Evolutionary conservation across 2,113 vertebrate genomes (phyloP).

Genomic region (Ciconia boyciana): DNA sequence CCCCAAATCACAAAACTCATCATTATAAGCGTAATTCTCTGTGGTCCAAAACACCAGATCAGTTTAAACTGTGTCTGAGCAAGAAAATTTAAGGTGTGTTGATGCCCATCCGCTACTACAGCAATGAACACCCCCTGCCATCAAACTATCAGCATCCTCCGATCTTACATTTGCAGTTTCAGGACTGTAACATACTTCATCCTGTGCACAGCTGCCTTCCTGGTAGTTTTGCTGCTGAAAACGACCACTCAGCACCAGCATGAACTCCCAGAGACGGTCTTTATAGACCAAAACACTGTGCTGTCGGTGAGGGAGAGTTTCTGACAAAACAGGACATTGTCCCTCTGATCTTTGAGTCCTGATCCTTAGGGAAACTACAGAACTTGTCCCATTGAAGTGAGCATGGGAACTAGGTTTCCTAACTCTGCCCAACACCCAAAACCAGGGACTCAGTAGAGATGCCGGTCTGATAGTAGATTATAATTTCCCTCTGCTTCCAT

Average conservation of each 20-base stretch:
- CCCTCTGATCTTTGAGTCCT: neutral
- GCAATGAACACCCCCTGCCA: neutral
- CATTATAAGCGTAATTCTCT: neutral
- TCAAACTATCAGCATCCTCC: neutral
- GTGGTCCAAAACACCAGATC: neutral
- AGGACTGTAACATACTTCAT: neutral
- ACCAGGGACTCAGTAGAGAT: neutral
- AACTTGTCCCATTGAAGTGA: neutral
- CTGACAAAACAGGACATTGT: neutral
- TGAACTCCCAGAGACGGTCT: neutral
- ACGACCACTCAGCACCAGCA: neutral
- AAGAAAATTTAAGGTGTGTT: neutral
- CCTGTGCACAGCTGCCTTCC: neutral
- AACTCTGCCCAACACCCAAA: neutral
- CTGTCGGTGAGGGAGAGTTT: neutral
- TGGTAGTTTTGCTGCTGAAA: neutral
- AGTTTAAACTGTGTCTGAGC: neutral
- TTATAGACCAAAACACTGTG: neutral
- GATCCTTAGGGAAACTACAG: neutral
- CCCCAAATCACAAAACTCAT: constrained; percentile 51
- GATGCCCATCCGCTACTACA: neutral
- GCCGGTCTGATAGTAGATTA: neutral
- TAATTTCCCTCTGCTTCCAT: neutral
- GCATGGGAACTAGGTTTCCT: neutral
- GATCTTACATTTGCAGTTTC: neutral